Conservation (phyloP, 2,888 invertebrate genomes). For the Piscicola geometra region DNA sequence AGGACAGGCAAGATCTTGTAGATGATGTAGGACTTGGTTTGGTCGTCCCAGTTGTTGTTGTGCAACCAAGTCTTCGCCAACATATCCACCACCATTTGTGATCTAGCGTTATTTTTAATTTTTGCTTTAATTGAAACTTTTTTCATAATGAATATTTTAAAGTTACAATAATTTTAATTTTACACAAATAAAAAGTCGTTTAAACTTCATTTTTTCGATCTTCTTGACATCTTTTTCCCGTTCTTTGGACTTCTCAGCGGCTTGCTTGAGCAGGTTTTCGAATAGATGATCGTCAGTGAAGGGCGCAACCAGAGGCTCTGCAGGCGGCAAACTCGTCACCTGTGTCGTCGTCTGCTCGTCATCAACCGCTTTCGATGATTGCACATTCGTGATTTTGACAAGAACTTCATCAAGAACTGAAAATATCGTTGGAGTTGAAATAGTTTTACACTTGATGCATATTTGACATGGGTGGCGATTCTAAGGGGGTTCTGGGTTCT, state of each 20-base stretch:
- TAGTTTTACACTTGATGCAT: not conserved
- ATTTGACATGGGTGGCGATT: too few relatives aligned
- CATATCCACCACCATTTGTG: constrained; percentile 2
- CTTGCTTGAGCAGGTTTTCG: not conserved
- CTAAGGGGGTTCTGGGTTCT: too few relatives aligned
- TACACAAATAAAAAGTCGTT: too few relatives aligned
- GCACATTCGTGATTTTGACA: not conserved
- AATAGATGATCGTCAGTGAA: not conserved
- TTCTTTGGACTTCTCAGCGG: constrained; percentile 1
- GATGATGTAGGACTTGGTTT: constrained; percentile 52
- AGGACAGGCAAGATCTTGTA: constrained; percentile 55
- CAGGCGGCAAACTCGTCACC: not conserved
- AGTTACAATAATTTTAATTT: too few relatives aligned
- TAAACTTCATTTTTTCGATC: not conserved
- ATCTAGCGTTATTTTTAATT: not conserved
- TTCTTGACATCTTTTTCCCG: not conserved
- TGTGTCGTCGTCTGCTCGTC: too few relatives aligned
- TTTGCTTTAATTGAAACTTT: too few relatives aligned
- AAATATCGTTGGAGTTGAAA: not conserved
- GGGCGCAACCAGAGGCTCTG: not conserved
- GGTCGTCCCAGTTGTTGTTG: constrained; percentile 36
- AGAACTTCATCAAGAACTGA: not conserved
- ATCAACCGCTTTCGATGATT: too few relatives aligned
- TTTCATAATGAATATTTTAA: too few relatives aligned
- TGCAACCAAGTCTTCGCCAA: constrained; percentile 15